Base-by-base conservation (phyloP, 2,888 invertebrate species). In the Drosophila tanythrix region DNA sequence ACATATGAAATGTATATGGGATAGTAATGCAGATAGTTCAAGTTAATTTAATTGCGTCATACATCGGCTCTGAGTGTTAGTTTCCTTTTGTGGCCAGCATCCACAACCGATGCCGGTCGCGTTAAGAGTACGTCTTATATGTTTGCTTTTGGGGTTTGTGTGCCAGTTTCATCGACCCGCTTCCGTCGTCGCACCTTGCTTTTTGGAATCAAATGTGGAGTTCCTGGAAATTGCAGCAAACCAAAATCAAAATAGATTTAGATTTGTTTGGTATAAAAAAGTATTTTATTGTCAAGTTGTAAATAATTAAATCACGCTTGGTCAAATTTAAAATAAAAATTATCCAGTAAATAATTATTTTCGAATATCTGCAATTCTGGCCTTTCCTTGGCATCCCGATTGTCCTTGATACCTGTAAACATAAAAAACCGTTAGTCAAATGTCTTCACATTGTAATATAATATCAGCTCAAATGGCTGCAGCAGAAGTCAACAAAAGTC, bases 31-130 rank as follows among this genome's bases (percentile, higher is more conserved):
- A 68, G 60, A 68, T 67, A 76, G 72, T 77, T 63, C 52, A 61
- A 35, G 52, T 74, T 69, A 74, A 78, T 79, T 67, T 38, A 79
- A 78, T 78, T 78, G 77, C 77, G 79, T 78, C 77, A 78, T 74
- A 78, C 74, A 70, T 21, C 53, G 36, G 66, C 57, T 66, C 55
- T 60, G n/a, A 66, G 68, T 76, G 70, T 76, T 38, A 57, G 73
- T 77, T 77, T 74, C 77, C 77, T 78, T 78, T 78, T 74, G 79
- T 51, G 74, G 77, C 59, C 64, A 79, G 61, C 76, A 76, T 62
- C 62, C 56, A 73, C 46, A 50, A 52, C 25, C 52, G 65, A 36
- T 59, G 79, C 70, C 77, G 74, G 70, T 55, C 58, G 70, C 43
- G 40, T 51, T 76, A 60, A 69, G 48, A 78, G 70, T 61, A 56